phyloP scores from a whole-genome alignment of 1,140 invertebrate species.

The Lepidurus apus region DNA sequence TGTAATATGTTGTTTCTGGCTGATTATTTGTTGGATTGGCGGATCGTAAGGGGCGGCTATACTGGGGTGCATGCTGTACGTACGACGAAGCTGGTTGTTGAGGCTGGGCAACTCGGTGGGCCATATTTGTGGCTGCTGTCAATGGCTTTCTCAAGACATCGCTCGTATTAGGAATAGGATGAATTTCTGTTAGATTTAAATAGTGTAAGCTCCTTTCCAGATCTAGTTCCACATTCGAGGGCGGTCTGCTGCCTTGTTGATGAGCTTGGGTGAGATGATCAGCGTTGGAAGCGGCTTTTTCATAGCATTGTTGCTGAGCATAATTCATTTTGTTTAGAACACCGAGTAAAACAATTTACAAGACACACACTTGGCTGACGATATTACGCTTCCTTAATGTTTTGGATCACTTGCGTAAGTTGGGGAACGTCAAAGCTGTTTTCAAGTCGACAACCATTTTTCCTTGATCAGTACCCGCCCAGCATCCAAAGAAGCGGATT shows the following conservation, averaged over 20 bases:
- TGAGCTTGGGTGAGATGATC: background rate
- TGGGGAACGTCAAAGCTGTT: background rate
- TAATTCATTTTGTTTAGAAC: background rate
- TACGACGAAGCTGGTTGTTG: background rate
- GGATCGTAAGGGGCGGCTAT: background rate
- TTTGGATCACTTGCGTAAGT: background rate
- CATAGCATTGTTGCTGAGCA: background rate
- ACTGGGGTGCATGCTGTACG: background rate
- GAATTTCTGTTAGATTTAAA: slow-evolving; percentile 4
- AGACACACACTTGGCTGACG: background rate
- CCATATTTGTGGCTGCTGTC: background rate
- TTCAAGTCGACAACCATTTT: slow-evolving; percentile 22
- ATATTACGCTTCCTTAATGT: background rate
- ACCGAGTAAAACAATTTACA: background rate
- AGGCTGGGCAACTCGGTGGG: slow-evolving; percentile 4
- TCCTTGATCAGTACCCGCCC: background rate
- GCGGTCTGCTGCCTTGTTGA: background rate
- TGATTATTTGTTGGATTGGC: background rate
- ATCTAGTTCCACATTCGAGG: background rate
- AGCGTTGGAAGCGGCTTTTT: background rate
- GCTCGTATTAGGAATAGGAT: background rate
- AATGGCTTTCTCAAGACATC: background rate
- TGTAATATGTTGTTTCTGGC: background rate
- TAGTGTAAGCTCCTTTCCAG: slow-evolving; percentile 10
- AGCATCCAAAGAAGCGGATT: background rate